Evolutionary conservation across 1,140 invertebrate species (phyloP).

Genomic region (Micrasema longulum): DNA sequence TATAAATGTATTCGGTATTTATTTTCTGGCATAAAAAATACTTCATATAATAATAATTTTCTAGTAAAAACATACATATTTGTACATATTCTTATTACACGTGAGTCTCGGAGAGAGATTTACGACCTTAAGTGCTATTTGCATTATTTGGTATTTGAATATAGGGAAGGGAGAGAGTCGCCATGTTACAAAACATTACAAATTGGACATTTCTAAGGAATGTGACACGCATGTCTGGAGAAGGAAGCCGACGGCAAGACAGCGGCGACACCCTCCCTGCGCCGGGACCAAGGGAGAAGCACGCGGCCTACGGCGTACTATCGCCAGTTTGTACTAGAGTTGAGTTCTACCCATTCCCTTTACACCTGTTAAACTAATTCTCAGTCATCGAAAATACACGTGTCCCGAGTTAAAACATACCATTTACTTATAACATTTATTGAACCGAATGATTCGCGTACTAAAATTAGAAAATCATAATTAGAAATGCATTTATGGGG

Average conservation of each 20-base stretch:
- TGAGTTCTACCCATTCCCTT: conserved; percentile 16
- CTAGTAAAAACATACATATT: conserved; percentile 19
- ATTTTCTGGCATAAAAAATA: conserved; percentile 33
- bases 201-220: conserved; percentile 10
- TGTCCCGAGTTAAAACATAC: conserved; percentile 8
- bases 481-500: conserved; percentile 32
- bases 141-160: conserved; percentile 31
- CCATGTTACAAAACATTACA: conserved; percentile 20
- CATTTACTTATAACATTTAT: background rate
- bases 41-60: conserved; percentile 32
- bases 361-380: conserved; percentile 14
- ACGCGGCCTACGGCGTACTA: too few species aligned
- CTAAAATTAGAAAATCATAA: conserved; percentile 23
- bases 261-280: too few species aligned
- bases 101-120: background rate
- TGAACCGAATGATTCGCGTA: background rate
- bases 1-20: conserved; percentile 26
- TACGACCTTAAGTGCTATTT: conserved; percentile 9
- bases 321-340: conserved; percentile 18
- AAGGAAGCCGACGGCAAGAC: background rate
- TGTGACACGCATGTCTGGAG: conserved; percentile 11
- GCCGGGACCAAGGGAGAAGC: too few species aligned
- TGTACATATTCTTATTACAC: background rate
- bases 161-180: too few species aligned
- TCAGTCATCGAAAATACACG: conserved; percentile 21